A percentile compares a stretch with the other conserved stretches of the same genome.
Evolutionary conservation across 2,888 invertebrate species (phyloP).

Genomic region (Sarcophaga caerulescens): DNA sequence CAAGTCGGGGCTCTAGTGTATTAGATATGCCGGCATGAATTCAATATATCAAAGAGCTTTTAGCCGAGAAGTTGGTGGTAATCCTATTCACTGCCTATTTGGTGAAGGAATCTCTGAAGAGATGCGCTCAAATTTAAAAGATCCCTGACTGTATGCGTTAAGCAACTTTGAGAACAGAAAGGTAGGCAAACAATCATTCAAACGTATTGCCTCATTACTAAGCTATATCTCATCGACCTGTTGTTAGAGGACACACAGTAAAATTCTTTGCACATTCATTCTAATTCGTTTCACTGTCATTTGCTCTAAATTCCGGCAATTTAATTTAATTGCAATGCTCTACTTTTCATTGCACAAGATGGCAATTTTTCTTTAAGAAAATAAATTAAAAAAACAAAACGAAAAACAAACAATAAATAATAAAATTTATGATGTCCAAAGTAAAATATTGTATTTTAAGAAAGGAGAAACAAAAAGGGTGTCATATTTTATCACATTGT

Average conservation of each 20-base stretch:
- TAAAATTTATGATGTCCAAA: not conserved
- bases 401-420: not conserved
- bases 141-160: rapidly evolving
- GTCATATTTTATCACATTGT: not conserved
- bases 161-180: too few relatives aligned
- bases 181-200: too few relatives aligned
- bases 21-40: too few relatives aligned
- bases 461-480: not conserved
- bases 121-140: too few relatives aligned
- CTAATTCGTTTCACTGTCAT: not conserved
- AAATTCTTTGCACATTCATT: not conserved
- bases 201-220: too few relatives aligned
- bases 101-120: too few relatives aligned
- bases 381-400: not conserved
- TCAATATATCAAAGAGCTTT: too few relatives aligned
- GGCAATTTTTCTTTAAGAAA: not conserved
- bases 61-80: too few relatives aligned
- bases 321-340: not conserved
- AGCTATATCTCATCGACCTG: too few relatives aligned
- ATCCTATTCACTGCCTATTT: too few relatives aligned
- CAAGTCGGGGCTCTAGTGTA: too few relatives aligned
- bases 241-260: too few relatives aligned
- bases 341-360: not conserved
- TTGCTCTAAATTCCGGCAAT: not conserved
- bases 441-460: not conserved